Evolutionary conservation across 92 coral and sea anemone genomes (phyloP).

Genomic region (Phenganax marumi): DNA sequence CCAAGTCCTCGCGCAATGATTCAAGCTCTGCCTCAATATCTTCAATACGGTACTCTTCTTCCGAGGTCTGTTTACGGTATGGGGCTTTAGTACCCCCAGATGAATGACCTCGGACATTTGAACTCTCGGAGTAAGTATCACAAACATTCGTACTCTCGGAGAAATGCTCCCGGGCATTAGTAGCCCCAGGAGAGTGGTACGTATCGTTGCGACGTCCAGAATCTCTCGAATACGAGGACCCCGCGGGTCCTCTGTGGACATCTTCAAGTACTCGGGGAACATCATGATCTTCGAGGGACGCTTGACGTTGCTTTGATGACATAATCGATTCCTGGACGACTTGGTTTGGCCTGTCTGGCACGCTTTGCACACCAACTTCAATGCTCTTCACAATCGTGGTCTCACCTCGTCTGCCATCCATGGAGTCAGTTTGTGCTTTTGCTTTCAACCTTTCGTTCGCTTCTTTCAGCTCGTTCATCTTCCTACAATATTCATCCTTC

Average conservation of each 20-base stretch:
- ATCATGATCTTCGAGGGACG: constrained; percentile 17
- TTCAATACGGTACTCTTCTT: constrained; percentile 32
- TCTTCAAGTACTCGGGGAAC: constrained; percentile 22
- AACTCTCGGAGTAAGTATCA: not conserved
- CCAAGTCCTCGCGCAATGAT: constrained; percentile 36
- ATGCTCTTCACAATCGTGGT: constrained; percentile 12
- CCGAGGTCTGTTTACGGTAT: constrained; percentile 21
- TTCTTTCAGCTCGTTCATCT: constrained; percentile 31
- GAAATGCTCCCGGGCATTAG: not conserved
- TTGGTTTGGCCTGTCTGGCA: constrained; percentile 31
- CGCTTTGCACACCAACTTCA: constrained; percentile 21
- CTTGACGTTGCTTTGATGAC: constrained; percentile 3
- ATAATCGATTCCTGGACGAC: constrained; percentile 27
- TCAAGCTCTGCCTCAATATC: constrained; percentile 39
- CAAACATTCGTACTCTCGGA: not conserved
- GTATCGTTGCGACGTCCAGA: not conserved
- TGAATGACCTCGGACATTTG: not conserved
- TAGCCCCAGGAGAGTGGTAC: not conserved
- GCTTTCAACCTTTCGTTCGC: constrained; percentile 28
- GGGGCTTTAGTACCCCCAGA: constrained; percentile 7
- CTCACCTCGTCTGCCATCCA: constrained; percentile 32
- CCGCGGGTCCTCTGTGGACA: constrained; percentile 11
- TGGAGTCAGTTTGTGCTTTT: not conserved
- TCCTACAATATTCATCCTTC: constrained; percentile 28
- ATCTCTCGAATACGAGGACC: constrained; percentile 8